These are phyloP conservation scores for Pogonus chalceus DNA, from an alignment of 1,140 invertebrate species.

Conservation along the genomic window DNA sequence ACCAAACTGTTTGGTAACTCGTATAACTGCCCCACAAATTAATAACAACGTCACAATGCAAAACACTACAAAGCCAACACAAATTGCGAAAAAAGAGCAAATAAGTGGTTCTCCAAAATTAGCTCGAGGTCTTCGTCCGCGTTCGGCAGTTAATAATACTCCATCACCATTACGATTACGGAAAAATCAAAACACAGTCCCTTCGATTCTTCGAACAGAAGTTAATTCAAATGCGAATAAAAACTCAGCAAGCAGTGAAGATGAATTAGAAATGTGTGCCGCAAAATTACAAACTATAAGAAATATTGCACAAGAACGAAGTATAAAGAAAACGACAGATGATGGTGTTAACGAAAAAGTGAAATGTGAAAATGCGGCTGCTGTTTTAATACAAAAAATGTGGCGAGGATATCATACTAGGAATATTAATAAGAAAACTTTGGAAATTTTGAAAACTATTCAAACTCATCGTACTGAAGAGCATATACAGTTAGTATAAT, in stretches of 20 bases:
- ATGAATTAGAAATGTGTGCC: constrained; percentile 49
- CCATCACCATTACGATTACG: constrained; percentile 20
- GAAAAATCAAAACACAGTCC: constrained; percentile 12
- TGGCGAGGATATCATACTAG: constrained; percentile 80
- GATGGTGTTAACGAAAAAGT: constrained; percentile 21
- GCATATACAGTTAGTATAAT: constrained; percentile 66
- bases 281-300: constrained; percentile 49
- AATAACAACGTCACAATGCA: constrained; percentile 10
- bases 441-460: constrained; percentile 63
- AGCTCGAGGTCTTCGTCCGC: background rate
- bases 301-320: constrained; percentile 44
- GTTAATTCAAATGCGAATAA: constrained; percentile 13
- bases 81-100: background rate
- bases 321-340: constrained; percentile 33
- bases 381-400: constrained; percentile 73
- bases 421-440: constrained; percentile 63
- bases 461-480: constrained; percentile 71
- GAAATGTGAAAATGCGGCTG: constrained; percentile 44
- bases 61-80: background rate
- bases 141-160: constrained; percentile 7
- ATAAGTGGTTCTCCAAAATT: background rate
- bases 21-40: constrained; percentile 13
- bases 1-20: constrained; percentile 19
- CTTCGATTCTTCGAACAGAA: constrained; percentile 12
- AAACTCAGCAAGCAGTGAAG: constrained; percentile 38